Percentiles rank a stretch among this genome's conserved stretches.
phyloP scores from a whole-genome alignment of 2,797 vertebrate species.

The Enoplosus armatus region DNA sequence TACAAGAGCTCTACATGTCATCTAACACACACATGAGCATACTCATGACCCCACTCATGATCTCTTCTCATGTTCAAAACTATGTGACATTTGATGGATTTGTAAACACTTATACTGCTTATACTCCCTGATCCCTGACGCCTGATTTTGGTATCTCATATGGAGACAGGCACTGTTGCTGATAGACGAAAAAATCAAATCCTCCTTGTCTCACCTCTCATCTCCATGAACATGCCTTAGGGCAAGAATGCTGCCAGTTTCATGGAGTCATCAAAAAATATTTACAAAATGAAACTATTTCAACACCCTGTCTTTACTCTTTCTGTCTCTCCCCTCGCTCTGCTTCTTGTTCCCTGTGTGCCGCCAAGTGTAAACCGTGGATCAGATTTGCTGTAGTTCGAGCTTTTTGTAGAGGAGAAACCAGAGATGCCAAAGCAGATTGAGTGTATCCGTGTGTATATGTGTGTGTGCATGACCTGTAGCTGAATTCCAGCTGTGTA shows the following conservation, averaged over 20 bases:
- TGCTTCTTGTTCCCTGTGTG: slow-evolving; percentile 34
- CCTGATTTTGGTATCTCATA: slow-evolving; percentile 16
- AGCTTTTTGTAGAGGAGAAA: slow-evolving; percentile 48
- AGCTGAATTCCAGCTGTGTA: slow-evolving; percentile 8
- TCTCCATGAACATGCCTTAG: slow-evolving; percentile 14
- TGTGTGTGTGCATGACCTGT: slow-evolving; percentile 14
- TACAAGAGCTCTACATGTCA: neutral
- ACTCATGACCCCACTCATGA: slow-evolving; percentile 4
- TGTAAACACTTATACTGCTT: slow-evolving; percentile 19
- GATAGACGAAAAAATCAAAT: slow-evolving; percentile 42
- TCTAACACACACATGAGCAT: slow-evolving; percentile 1
- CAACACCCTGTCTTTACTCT: slow-evolving; percentile 16
- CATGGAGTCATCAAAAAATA: slow-evolving; percentile 28
- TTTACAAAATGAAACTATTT: slow-evolving; percentile 35
- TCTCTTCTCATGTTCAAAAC: slow-evolving; percentile 2
- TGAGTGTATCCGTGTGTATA: slow-evolving; percentile 15
- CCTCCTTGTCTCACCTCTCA: slow-evolving; percentile 31
- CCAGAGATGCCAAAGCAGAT: slow-evolving; percentile 49
- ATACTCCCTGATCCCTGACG: no score
- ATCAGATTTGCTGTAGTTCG: slow-evolving; percentile 52
- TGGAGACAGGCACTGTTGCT: slow-evolving; percentile 32
- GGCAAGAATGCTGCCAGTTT: slow-evolving; percentile 30
- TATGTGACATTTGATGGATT: slow-evolving; percentile 23
- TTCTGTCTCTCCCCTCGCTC: neutral
- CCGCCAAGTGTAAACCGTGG: slow-evolving; percentile 42